Evolutionary conservation across 2,113 vertebrate genomes (phyloP).

Genomic region (Oreochromis aureus): DNA sequence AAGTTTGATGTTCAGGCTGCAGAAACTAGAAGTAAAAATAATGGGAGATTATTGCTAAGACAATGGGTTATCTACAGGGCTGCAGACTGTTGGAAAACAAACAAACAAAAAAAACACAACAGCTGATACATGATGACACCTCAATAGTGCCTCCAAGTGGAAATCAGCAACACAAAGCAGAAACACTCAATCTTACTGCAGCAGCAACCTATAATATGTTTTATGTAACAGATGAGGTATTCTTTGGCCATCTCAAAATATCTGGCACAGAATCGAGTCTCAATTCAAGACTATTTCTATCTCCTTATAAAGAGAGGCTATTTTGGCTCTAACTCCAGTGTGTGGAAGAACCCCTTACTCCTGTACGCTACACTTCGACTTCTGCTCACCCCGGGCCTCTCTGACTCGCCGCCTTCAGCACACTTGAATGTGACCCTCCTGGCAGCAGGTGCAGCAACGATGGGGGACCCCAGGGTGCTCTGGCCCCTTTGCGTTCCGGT

Average conservation of each 20-base stretch:
- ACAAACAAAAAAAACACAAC: too few relatives aligned
- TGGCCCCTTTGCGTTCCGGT: constrained; percentile 58
- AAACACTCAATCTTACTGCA: not conserved
- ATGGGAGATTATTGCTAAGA: not conserved
- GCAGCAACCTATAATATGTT: not conserved
- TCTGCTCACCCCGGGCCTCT: constrained; percentile 68
- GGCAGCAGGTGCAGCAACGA: constrained; percentile 39
- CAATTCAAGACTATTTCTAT: not conserved
- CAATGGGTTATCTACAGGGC: not conserved
- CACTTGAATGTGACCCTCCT: constrained; percentile 79
- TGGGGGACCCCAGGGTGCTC: constrained; percentile 14
- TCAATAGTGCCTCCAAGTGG: constrained; percentile 64
- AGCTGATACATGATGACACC: not conserved
- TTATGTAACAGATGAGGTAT: not conserved
- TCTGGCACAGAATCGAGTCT: not conserved
- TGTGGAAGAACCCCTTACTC: not conserved
- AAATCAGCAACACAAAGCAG: not conserved
- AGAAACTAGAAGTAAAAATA: not conserved
- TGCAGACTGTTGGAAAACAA: not conserved
- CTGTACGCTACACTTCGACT: not conserved
- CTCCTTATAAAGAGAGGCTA: not conserved
- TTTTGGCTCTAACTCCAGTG: not conserved
- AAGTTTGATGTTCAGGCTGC: not conserved
- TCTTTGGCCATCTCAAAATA: not conserved
- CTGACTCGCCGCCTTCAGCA: constrained; percentile 66